Evolutionary conservation across 2,797 vertebrate genomes (phyloP), one percentile per base, ranked within the genome.

Genomic region (Lepidocolaptes lacrymiger): DNA sequence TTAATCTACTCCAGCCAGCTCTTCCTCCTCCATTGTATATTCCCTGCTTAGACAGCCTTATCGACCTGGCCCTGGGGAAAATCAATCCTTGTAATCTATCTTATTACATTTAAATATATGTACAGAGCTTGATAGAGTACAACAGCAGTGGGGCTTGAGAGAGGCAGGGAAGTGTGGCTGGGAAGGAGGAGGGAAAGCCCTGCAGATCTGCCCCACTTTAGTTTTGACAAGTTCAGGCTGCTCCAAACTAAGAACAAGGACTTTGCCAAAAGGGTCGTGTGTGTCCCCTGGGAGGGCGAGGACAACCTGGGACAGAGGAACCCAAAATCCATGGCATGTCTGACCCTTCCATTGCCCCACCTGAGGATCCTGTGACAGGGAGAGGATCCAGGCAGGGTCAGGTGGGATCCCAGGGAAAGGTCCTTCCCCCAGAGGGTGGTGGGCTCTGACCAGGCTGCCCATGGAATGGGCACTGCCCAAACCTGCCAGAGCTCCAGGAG

Each of bases 61-160:
- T 97, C 94, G 72, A 95, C 94, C 93, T 28, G 49, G 74, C 96
- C 92, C 94, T 77, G 54, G 88, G 91, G 96, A 97, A 94, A 96
- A 97, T 97, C 94, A 91, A 89, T 97, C 24, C 94, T 78, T 92
- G 90, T 96, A 96, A 97, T 90, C 89, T 95, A 92, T 85, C 88
- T 95, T 96, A 96, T 97, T 97, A 95, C 91, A 91, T 96, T 97
- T 96, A 97, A 97, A 97, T 95, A 41, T 95, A 97, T 90, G 93
- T 93, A 90, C 92, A 71, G 92, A 89, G 14, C 55, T 64, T 44
- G 92, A 72, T 68, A 13, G 0, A 7, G 54, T 86, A 87, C 89
- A 73, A 39, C 66, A 89, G 92, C 76, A 7, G 55, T 6, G 62
- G 90, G 69, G 88, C 75, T 88, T 73, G 90, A 49, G 88, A 54